phyloP scores from a whole-genome alignment of 2,797 vertebrate genomes.

The Acanthis flammea region DNA sequence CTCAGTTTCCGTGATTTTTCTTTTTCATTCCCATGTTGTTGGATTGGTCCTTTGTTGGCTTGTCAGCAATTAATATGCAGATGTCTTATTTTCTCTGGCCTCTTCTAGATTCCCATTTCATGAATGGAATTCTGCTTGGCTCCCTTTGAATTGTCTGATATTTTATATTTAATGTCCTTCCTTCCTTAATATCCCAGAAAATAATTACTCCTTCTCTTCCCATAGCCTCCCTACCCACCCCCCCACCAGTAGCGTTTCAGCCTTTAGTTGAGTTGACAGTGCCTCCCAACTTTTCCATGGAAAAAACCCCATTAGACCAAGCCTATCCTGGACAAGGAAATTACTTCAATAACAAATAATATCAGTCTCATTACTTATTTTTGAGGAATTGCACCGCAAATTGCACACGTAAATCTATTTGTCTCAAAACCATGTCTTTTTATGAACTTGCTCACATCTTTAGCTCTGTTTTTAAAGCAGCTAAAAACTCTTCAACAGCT shows the following conservation, averaged over 20 bases:
- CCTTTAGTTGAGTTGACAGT: neutral
- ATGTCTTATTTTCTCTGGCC: neutral
- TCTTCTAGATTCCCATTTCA: neutral
- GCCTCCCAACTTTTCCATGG: neutral
- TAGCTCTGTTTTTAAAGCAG: neutral
- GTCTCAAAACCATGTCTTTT: neutral
- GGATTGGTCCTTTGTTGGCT: neutral
- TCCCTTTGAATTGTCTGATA: neutral
- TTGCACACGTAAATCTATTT: neutral
- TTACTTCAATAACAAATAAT: neutral
- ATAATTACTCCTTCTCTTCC: neutral
- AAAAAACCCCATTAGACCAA: neutral
- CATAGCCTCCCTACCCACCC: too few relatives aligned
- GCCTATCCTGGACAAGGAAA: neutral
- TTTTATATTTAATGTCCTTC: neutral
- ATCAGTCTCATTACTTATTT: neutral
- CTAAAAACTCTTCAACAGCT: neutral
- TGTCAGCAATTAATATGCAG: neutral
- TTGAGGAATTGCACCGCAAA: neutral
- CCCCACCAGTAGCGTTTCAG: neutral
- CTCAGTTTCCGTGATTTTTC: neutral
- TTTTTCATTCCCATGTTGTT: accelerated
- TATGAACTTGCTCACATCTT: neutral
- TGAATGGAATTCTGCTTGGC: neutral
- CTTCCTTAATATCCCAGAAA: neutral